Conservation (phyloP, 2,113 vertebrate genomes). For the Vombatus ursinus region DNA sequence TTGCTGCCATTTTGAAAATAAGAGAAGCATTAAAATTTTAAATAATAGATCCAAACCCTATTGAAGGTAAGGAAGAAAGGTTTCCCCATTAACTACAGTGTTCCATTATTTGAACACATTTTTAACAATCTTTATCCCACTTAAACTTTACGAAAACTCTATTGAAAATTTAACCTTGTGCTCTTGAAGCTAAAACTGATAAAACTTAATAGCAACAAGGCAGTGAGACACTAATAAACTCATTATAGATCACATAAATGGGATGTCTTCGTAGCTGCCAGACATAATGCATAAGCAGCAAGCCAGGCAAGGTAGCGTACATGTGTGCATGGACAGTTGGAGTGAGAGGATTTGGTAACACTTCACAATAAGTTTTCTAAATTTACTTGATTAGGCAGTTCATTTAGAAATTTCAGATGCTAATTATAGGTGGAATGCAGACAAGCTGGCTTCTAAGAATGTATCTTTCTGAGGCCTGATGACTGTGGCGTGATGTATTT, state of each 20-base stretch:
- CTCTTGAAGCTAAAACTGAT: constrained; percentile 82
- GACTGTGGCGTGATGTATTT: constrained; percentile 23
- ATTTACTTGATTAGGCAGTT: constrained; percentile 67
- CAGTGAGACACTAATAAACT: constrained; percentile 79
- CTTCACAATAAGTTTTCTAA: constrained; percentile 64
- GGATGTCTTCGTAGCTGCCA: constrained; percentile 78
- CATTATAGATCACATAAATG: constrained; percentile 79
- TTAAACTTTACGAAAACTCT: constrained; percentile 85
- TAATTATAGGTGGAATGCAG: constrained; percentile 56
- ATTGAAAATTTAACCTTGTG: constrained; percentile 84
- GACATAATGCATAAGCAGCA: constrained; percentile 77
- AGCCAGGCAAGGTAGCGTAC: constrained; percentile 75
- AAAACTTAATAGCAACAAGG: constrained; percentile 83
- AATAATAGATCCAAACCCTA: constrained; percentile 41
- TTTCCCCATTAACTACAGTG: not conserved
- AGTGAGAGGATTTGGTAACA: constrained; percentile 60
- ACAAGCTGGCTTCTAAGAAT: constrained; percentile 25
- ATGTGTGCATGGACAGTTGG: constrained; percentile 60
- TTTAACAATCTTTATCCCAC: constrained; percentile 80
- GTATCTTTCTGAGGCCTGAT: constrained; percentile 52
- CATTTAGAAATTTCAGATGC: constrained; percentile 68
- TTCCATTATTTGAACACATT: constrained; percentile 32
- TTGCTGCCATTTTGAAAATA: constrained; percentile 43
- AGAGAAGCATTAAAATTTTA: constrained; percentile 26
- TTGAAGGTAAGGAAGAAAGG: constrained; percentile 48